Evolutionary conservation across 1,140 invertebrate genomes (phyloP).

Genomic region (Mercenaria mercenaria): DNA sequence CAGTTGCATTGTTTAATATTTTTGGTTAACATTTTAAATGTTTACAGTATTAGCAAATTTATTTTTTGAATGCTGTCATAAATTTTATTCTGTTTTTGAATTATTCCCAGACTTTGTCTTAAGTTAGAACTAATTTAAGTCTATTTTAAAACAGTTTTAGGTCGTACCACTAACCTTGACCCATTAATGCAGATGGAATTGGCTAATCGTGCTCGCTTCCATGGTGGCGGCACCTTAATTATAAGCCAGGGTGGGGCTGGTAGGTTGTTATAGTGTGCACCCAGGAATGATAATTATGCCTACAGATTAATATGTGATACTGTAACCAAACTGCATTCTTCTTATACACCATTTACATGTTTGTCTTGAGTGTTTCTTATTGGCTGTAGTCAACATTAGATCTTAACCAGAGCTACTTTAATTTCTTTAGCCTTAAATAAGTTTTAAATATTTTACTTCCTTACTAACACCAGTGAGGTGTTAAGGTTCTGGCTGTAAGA

Average conservation of each 20-base stretch:
- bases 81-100: no score
- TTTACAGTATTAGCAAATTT: no score
- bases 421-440: no score
- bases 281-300: slow-evolving; percentile 27
- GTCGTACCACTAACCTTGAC: slow-evolving; percentile 32
- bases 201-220: slow-evolving; percentile 53
- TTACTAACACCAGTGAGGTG: no score
- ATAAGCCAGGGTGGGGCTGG: slow-evolving; percentile 35
- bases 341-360: neutral
- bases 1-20: no score
- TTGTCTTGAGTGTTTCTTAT: neutral
- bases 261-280: slow-evolving; percentile 42
- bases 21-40: no score
- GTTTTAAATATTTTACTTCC: no score
- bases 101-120: no score
- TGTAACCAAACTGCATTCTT: neutral
- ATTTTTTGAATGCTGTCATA: no score
- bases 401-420: no score
- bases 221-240: slow-evolving; percentile 36
- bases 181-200: slow-evolving; percentile 61
- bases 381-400: neutral
- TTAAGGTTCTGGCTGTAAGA: no score
- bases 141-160: slow-evolving; percentile 17
- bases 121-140: neutral
- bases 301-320: slow-evolving; percentile 34